Base-by-base conservation (phyloP, 2,888 invertebrate genomes). In the Nemurella pictetii region DNA sequence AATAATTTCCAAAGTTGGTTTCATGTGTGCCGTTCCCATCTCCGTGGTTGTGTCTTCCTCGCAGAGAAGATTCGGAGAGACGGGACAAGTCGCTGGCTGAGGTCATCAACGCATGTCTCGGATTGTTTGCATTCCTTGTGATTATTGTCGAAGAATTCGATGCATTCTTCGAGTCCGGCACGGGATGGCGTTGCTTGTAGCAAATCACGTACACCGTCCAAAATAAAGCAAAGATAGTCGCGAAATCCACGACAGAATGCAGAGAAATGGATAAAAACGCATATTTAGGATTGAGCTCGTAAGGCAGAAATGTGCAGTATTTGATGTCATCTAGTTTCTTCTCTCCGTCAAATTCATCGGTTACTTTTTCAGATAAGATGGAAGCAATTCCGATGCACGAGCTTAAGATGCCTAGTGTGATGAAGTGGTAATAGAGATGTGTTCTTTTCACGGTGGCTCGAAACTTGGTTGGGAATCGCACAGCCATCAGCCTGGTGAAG, bases 361-460 rank as follows among this genome's bases (percentile, higher is more conserved):
- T 85, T 26, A 86, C 86, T 20, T 88, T 87, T 20, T 89, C 87
- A 0, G 92, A 92, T 85, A 92, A 89, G 27, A 92, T 90, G 26
- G 92, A 91, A 20, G 92, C 92, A 0, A 92, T 91, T 0, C 92
- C 92, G 0, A 92, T 92, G 88, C 92, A 91, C 0, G 91, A 90
- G 86, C 92, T 91, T 32, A 92, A 88, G 26, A 92, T 90, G 12
- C 91, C 91, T 85, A 92, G 88, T 82, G 92, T 92, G 85, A 91
- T 91, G 84, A 92, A 87, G 87, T 92, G 92, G 87, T 92, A 92
- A 36, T 91, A 88, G 30, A 91, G 88, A 86, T 91, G 91, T 0
- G 91, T 90, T 15, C 91, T 89, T 4, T 89, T 86, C 9, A 89
- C 88, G 30, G 88, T 88, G 85, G 89, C 88, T 3, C 89, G 87